A percentile compares a stretch with the other conserved stretches of the same genome.
Conservation (phyloP, 2,888 invertebrate genomes). For the Oscheius sp. region DNA sequence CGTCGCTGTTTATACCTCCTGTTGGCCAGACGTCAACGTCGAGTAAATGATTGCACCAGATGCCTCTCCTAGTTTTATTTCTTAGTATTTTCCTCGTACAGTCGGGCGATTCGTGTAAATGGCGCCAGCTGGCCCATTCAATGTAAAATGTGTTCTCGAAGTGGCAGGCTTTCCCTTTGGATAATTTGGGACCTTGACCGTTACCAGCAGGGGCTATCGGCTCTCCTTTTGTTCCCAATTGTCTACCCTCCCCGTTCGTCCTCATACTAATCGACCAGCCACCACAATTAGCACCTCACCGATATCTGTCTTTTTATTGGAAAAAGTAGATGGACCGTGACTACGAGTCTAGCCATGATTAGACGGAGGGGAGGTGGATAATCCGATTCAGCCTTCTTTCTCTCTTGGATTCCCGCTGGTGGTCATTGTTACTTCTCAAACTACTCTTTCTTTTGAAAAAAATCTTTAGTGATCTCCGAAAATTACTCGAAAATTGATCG, state of each 20-base stretch:
- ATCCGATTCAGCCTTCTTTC: conserved; percentile 17
- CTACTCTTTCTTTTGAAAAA: background rate
- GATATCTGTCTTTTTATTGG: conserved; percentile 6
- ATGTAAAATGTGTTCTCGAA: conserved; percentile 32
- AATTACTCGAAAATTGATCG: background rate
- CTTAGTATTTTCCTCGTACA: background rate
- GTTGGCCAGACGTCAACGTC: conserved; percentile 16
- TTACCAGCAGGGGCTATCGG: conserved; percentile 9
- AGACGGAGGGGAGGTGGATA: conserved; percentile 17
- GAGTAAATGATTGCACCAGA: conserved; percentile 29
- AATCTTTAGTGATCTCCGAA: no score
- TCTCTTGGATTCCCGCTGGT: background rate
- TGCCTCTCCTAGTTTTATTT: conserved; percentile 5
- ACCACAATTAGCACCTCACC: conserved; percentile 23
- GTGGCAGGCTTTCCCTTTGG: conserved; percentile 9
- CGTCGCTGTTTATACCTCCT: conserved; percentile 17
- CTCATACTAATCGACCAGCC: conserved; percentile 6
- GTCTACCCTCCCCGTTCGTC: background rate
- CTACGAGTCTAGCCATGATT: conserved; percentile 5
- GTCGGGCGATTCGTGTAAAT: background rate
- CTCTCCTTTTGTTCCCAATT: background rate
- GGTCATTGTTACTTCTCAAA: background rate
- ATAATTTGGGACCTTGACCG: conserved; percentile 27
- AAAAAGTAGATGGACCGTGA: background rate
- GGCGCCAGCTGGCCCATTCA: conserved; percentile 16